These are phyloP conservation scores for Phania funesta DNA, from an alignment of 2,888 invertebrate genomes.

Conservation along the genomic window DNA sequence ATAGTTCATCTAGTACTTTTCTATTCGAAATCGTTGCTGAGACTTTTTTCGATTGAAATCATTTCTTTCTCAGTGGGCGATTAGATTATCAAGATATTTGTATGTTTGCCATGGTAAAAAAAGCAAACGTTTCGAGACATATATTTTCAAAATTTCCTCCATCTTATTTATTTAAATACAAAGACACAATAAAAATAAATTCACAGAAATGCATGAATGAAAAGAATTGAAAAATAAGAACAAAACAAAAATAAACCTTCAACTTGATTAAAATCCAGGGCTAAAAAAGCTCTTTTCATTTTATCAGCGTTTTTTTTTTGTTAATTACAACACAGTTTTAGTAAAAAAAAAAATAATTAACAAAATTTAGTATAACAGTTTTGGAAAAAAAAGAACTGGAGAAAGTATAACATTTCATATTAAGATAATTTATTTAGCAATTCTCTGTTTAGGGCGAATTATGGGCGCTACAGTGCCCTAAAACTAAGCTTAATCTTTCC, in stretches of 20 bases:
- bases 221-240: no score
- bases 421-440: slow-evolving; percentile 30
- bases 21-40: no score
- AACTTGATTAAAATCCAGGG: slow-evolving; percentile 74
- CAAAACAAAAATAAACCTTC: slow-evolving; percentile 73
- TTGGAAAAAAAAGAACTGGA: background rate
- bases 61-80: slow-evolving; percentile 36
- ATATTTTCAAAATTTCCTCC: slow-evolving; percentile 12
- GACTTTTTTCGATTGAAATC: background rate
- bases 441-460: no score
- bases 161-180: background rate
- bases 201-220: slow-evolving; percentile 23
- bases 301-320: background rate
- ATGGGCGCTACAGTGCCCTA: no score
- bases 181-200: slow-evolving; percentile 12
- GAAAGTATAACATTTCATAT: slow-evolving; percentile 42
- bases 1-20: background rate
- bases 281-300: slow-evolving; percentile 66
- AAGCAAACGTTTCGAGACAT: slow-evolving; percentile 32
- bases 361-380: slow-evolving; percentile 40
- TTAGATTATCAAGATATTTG: slow-evolving; percentile 30
- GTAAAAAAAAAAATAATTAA: background rate
- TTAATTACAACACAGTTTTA: no score
- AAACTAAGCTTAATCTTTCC: no score
- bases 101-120: background rate